Evolutionary conservation across 1,140 invertebrate species (phyloP), one percentile per base, ranked within the genome.

Genomic region (Alviniconcha marisindica): DNA sequence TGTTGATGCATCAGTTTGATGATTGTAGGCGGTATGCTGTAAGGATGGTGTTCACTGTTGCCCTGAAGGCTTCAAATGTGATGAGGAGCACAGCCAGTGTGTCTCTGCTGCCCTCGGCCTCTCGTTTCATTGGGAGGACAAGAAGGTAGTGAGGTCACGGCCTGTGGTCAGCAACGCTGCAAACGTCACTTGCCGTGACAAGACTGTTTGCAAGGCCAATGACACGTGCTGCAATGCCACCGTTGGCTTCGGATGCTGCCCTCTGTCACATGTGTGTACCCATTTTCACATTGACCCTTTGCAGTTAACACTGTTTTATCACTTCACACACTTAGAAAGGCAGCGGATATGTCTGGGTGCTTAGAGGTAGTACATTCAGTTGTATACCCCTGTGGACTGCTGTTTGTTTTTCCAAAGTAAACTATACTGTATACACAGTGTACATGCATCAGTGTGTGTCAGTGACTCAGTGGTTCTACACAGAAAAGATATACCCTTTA

Each of bases 31-130:
- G 51, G 82, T 81, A 14, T 88, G 86, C 81, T 87, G 85, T 79
- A 69, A 69, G 63, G 87, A 89, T 84, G 54, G 85, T 33, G 74
- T 83, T 0, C 87, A 90, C 71, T 88, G 87, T 82, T 89, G 88
- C 82, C 89, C 88, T 3, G 7, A 76, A 36, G 86, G 82, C 31
- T 84, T 77, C 77, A 83, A 44, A 10, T 89, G 88, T 86, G 83
- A 88, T 85, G 78, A 87, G 15, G 42, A 18, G 28, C 31, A 66
- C 60, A 48, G 56, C 7, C 81, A 54, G 38, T 81, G 73, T 79
- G 48, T 44, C 14, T 69, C 60, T n/a, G 31, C 18, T 15, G 24
- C 54, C 28, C 60, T n/a, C 40, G 77, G 60, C 14, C 24, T 81
- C 44, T 66, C 71, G 5, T 48, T 83, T 66, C 40, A 54, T n/a